Evolutionary conservation across 1,140 invertebrate genomes (phyloP), one percentile per base, ranked within the genome.

Genomic region (Drosophila sp.): DNA sequence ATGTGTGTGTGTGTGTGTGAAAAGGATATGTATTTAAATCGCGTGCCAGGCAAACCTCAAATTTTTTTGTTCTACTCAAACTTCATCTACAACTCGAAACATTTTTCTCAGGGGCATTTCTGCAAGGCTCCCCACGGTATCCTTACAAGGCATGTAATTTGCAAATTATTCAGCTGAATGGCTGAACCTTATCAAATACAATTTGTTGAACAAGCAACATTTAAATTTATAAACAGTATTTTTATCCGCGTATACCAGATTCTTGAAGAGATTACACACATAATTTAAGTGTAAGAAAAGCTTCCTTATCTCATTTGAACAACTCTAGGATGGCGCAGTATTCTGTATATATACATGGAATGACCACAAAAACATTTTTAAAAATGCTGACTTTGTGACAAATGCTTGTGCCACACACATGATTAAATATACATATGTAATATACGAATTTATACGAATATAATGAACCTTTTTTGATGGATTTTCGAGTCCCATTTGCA

Each of bases 21-120:
- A 46, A 53, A 36, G 50, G 36, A 21, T 36, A 50, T 56, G 56
- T 48, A 71, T 34, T 50, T 34, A 61, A 76, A 82, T 87, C 82
- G 82, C 82, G 82, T 87, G 82, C 18, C 57, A 62, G 54, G 27
- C 40, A 54, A 48, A 50, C 59, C 71, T 83, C 62, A 62, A 36
- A 32, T 25, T 62, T 76, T 74, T 72, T 65, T 54, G 36, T 46
- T 51, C 32, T 40, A 32, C 43, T 8, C n/a, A 56, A 86, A 77
- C 45, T 76, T 46, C 69, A 66, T 59, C 69, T 76, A 61, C 11
- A 27, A 18, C 8, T 41, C 36, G 21, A 50, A 38, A 50, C 11
- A 36, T 38, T 43, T 41, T 13, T 51, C 46, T 51, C 36, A 21
- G 46, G 59, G 36, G 54, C 25, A 32, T 56, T 54, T 46, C 58